Evolutionary conservation across 1,140 invertebrate species (phyloP), one percentile per base, ranked within the genome.

Genomic region (Campoletis sonorensis): DNA sequence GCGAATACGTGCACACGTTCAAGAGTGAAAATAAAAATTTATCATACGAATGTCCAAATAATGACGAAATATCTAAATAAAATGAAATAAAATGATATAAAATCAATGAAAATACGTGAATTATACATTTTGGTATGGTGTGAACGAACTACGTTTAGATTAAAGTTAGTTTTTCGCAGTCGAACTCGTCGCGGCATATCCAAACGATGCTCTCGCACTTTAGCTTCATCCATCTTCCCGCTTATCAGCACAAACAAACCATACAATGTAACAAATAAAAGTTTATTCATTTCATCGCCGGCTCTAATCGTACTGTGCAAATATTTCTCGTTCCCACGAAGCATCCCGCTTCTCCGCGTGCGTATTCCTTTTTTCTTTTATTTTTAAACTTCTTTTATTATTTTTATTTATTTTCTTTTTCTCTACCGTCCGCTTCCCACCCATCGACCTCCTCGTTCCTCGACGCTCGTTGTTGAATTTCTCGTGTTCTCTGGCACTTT

Each of bases 1-100:
- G 5, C 27, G 73, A 75, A 75, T 75, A 75, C 49, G 27, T n/a
- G 72, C 23, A 15, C 37, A 58, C 54, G 73, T 27, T 54, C 27
- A 75, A 75, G 49, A 75, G 26, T 40, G 40, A 30, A 27, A 54
- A 54, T 21, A 75, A 30, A 54, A 72, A 70, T 70, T 45, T 2
- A 33, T 15, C 54, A 13, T n/a, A 58, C 54, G 21, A 58, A 58
- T 21, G 54, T 45, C 61, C 61, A 4, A 70, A 33, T 33, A 33
- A 70, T 5, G 15, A 33, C 10, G 16, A 70, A 70, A 33, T 37
- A 0, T n/a, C 37, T 33, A 33, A 70, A 70, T 33, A 26, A 26
- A 27, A 26, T 23, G 2, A 8, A 58, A 58, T 58, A 58, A 58
- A 58, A n/a, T 18, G 21, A 10, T 21, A 58, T 58, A 58, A 58